Conservation (phyloP, 2,113 vertebrate species). For the Rhinoptilus africanus region DNA sequence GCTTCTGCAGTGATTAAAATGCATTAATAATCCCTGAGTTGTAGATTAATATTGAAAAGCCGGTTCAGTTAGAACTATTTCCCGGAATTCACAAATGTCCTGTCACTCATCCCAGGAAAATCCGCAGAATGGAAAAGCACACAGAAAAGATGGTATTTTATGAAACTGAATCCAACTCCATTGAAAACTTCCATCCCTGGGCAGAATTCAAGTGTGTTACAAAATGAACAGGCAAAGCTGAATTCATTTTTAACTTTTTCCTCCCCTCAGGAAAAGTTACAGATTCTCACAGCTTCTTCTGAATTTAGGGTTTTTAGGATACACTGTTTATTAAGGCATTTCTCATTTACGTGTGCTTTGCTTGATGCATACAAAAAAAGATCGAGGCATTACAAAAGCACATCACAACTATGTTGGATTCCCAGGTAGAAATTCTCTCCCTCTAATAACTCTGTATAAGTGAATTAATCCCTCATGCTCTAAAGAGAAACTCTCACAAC, state of each 20-base stretch:
- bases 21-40: background rate
- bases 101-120: background rate
- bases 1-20: background rate
- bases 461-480: background rate
- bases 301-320: background rate
- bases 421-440: background rate
- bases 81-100: background rate
- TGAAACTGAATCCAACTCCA: background rate
- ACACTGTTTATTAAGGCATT: background rate
- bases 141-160: background rate
- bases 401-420: background rate
- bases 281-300: background rate
- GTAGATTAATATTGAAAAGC: background rate
- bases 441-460: background rate
- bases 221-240: background rate
- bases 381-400: background rate
- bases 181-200: background rate
- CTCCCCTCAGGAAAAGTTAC: background rate
- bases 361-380: background rate
- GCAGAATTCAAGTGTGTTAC: background rate
- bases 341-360: background rate
- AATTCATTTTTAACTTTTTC: background rate
- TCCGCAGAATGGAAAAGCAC: background rate
- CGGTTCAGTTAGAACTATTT: background rate
- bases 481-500: background rate